Percentiles rank a stretch among this genome's conserved stretches.
Evolutionary conservation across 2,113 vertebrate genomes (phyloP).

Genomic region (Phoxinus phoxinus): DNA sequence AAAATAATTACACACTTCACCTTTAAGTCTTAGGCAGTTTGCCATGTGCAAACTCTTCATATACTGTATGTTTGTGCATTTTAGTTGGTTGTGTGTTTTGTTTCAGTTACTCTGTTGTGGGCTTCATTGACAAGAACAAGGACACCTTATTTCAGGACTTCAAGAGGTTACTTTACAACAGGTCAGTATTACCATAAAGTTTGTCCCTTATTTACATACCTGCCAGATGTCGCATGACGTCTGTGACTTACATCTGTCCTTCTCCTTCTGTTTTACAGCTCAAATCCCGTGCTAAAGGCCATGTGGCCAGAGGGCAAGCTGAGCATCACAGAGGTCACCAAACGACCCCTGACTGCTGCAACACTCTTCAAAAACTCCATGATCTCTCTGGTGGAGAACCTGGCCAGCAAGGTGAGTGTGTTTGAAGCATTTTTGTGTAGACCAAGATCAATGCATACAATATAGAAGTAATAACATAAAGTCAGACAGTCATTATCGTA

Average conservation of each 20-base stretch:
- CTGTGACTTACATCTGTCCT: conserved; percentile 10
- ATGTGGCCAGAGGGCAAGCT: conserved; percentile 99
- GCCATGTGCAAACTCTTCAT: not conserved
- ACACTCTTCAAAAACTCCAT: conserved; percentile 98
- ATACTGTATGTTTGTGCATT: not conserved
- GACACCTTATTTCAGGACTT: conserved; percentile 99
- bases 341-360: conserved; percentile 91
- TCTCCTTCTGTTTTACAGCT: conserved; percentile 70
- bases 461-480: not conserved
- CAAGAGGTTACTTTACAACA: conserved; percentile 98
- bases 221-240: not conserved
- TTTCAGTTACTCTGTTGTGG: conserved; percentile 89
- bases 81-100: not conserved
- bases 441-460: not conserved
- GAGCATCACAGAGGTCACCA: conserved; percentile 97
- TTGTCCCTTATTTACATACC: conserved; percentile 1
- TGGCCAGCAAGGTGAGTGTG: conserved; percentile 88
- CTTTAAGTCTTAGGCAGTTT: not conserved
- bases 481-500: not conserved
- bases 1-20: not conserved
- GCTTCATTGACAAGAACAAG: conserved; percentile 99
- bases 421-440: not conserved
- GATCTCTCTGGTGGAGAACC: conserved; percentile 95
- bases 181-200: conserved; percentile 71
- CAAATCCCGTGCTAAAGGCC: conserved; percentile 90